These are phyloP conservation scores for Melanerpes formicivorus DNA, from an alignment of 2,113 vertebrate species.

Conservation along the genomic window DNA sequence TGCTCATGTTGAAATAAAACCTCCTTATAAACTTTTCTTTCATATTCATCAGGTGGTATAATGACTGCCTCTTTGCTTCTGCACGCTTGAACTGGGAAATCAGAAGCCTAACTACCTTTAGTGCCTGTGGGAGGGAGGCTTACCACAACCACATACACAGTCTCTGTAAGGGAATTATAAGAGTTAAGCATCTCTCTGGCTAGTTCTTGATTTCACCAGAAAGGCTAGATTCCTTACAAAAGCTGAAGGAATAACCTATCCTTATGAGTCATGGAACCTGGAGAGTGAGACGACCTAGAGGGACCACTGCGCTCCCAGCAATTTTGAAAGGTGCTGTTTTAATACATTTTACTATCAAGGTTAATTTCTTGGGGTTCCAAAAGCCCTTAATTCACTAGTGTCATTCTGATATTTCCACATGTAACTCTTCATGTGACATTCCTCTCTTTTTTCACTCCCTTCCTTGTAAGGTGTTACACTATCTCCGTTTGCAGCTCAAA, in stretches of 20 bases:
- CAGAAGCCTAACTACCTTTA: background rate
- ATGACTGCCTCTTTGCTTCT: background rate
- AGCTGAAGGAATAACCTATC: background rate
- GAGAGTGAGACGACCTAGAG: background rate
- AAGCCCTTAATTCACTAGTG: background rate
- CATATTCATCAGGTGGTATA: background rate
- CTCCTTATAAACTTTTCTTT: background rate
- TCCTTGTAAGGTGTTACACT: background rate
- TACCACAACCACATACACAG: background rate
- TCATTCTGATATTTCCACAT: background rate
- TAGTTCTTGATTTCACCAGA: background rate
- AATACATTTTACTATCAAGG: background rate
- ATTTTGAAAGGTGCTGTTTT: background rate
- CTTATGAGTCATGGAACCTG: background rate
- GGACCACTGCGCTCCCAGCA: background rate
- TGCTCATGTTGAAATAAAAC: background rate
- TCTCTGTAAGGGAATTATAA: background rate
- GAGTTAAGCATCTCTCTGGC: background rate
- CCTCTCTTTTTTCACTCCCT: background rate
- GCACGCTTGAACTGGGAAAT: background rate
- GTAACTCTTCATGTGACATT: background rate
- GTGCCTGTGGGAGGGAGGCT: background rate
- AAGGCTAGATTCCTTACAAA: background rate
- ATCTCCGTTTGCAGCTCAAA: background rate
- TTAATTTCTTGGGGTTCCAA: background rate